Percentiles rank a stretch among this genome's conserved stretches.
phyloP scores from a whole-genome alignment of 1,140 invertebrate genomes.

The Nomia melanderi region DNA sequence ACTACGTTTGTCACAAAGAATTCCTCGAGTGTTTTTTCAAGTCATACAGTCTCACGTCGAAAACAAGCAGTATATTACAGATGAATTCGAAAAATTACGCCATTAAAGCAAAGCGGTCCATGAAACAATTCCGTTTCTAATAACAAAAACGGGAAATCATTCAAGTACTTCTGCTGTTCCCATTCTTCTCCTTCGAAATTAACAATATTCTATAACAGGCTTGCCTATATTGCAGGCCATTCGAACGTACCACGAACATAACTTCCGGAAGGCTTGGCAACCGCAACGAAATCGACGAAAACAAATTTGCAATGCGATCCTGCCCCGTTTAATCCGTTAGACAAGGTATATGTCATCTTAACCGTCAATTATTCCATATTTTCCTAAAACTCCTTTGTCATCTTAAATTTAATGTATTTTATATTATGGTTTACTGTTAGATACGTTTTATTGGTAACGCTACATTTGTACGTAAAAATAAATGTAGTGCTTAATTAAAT shows the following conservation, averaged over 20 bases:
- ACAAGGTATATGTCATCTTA: too few relatives aligned
- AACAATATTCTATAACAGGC: constrained; percentile 46
- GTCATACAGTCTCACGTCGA: background rate
- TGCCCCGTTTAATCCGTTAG: background rate
- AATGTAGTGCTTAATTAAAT: too few relatives aligned
- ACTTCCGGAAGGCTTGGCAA: constrained; percentile 12
- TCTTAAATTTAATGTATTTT: too few relatives aligned
- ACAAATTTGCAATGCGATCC: background rate
- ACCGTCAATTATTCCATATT: too few relatives aligned
- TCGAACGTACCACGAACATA: constrained; percentile 5
- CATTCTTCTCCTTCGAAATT: constrained; percentile 8
- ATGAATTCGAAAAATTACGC: background rate
- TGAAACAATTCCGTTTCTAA: background rate
- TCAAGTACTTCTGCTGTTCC: background rate
- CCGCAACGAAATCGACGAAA: background rate
- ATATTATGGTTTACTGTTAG: too few relatives aligned
- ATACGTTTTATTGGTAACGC: too few relatives aligned
- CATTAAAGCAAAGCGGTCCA: background rate
- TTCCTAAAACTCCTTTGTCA: too few relatives aligned
- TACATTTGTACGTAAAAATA: too few relatives aligned
- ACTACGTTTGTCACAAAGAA: background rate
- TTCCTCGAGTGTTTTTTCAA: background rate
- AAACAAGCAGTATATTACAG: background rate
- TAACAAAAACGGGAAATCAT: constrained; percentile 31
- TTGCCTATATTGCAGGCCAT: constrained; percentile 45